phyloP scores from a whole-genome alignment of 2,888 invertebrate species.

The Heteropelma amictum region DNA sequence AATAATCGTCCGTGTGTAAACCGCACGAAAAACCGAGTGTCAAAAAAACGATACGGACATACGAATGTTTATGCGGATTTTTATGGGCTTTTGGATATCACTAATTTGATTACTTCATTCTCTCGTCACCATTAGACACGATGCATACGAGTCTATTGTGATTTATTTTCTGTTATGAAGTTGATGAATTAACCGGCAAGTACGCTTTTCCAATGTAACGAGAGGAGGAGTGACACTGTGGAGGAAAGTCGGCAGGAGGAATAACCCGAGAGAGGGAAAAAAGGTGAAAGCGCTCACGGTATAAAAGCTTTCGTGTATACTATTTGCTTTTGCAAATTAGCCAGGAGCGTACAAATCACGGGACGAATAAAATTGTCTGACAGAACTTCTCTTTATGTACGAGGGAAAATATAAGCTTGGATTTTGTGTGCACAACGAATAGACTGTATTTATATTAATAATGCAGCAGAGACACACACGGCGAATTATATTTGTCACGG shows the following conservation, averaged over 20 bases:
- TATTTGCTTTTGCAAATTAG: conserved; percentile 54
- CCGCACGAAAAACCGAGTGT: no score
- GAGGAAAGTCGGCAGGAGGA: background rate
- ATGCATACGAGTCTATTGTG: background rate
- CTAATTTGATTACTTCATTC: background rate
- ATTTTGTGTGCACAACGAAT: conserved; percentile 13
- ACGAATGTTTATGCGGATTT: no score
- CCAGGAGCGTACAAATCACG: conserved; percentile 49
- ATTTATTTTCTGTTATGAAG: conserved; percentile 27
- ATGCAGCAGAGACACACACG: conserved; percentile 19
- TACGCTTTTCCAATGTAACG: conserved; percentile 12
- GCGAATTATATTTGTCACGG: conserved; percentile 35
- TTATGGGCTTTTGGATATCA: no score
- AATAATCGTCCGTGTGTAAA: no score
- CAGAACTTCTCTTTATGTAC: conserved; percentile 29
- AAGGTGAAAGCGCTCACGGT: conserved; percentile 15
- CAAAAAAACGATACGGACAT: no score
- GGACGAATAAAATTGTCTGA: conserved; percentile 52
- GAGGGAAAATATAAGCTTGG: conserved; percentile 16
- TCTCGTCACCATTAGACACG: background rate
- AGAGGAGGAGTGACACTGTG: background rate
- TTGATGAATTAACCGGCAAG: conserved; percentile 25
- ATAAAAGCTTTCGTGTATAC: conserved; percentile 33
- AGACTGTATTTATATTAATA: conserved; percentile 42
- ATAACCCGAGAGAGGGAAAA: background rate